A percentile compares a stretch with the other conserved stretches of the same genome.
These are phyloP conservation scores for Chironomus striatipennis DNA, from an alignment of 1,140 invertebrate species.

Conservation along the genomic window DNA sequence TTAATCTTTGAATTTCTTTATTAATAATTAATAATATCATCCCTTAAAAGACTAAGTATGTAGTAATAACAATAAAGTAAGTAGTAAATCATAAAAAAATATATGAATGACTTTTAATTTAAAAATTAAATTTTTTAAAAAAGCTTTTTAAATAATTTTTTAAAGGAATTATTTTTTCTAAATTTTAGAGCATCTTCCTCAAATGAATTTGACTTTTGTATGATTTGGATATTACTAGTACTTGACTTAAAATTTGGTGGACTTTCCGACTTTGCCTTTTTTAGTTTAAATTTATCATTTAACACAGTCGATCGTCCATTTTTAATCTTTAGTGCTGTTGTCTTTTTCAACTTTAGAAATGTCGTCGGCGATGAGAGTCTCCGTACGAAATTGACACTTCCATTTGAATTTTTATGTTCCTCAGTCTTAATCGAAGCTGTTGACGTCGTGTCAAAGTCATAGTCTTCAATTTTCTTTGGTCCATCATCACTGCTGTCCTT, in stretches of 20 bases:
- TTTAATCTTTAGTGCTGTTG: neutral
- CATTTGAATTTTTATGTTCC: neutral
- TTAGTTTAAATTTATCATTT: neutral
- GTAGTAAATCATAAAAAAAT: too few relatives aligned
- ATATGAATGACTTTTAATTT: too few relatives aligned
- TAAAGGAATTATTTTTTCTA: constrained; percentile 23
- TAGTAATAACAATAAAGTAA: too few relatives aligned
- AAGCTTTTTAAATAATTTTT: constrained; percentile 20
- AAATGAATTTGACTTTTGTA: constrained; percentile 5
- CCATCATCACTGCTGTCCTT: neutral
- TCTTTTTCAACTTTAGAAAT: neutral
- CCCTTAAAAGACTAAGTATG: too few relatives aligned
- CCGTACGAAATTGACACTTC: neutral
- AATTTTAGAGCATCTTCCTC: neutral
- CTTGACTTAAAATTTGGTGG: neutral
- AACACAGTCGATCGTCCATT: neutral
- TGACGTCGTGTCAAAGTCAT: neutral
- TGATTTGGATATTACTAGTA: neutral
- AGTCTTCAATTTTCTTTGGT: neutral
- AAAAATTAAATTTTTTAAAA: too few relatives aligned
- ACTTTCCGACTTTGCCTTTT: constrained; percentile 15
- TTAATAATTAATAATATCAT: too few relatives aligned
- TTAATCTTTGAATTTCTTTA: too few relatives aligned
- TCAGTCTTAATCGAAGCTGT: neutral
- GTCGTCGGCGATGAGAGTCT: neutral